Evolutionary conservation across 2,888 invertebrate species (phyloP).

Genomic region (Anthophora plumipes): DNA sequence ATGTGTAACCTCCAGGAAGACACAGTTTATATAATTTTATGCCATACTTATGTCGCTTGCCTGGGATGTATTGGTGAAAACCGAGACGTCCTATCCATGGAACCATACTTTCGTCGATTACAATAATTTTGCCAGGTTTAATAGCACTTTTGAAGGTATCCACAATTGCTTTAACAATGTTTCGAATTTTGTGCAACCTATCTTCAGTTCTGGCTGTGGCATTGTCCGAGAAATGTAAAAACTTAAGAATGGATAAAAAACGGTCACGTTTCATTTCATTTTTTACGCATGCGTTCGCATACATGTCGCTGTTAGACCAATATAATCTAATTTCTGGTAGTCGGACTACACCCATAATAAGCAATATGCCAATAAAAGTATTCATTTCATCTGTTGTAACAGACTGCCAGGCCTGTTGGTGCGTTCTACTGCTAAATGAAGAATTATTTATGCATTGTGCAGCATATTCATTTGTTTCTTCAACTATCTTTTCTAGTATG

Average conservation of each 20-base stretch:
- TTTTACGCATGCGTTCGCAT: conserved; percentile 36
- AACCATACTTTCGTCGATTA: neutral
- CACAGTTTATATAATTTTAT: neutral
- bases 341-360: conserved; percentile 27
- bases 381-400: conserved; percentile 55
- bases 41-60: conserved; percentile 3
- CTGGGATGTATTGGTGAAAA: neutral
- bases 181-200: conserved; percentile 2
- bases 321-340: conserved; percentile 30
- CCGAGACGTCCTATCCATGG: neutral
- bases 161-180: neutral
- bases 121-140: neutral
- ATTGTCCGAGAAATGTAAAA: neutral
- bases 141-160: neutral
- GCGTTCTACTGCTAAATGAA: conserved; percentile 55
- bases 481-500: conserved; percentile 58
- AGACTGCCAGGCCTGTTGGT: conserved; percentile 51
- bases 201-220: conserved; percentile 1
- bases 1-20: neutral
- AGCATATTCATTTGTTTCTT: conserved; percentile 37
- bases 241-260: neutral
- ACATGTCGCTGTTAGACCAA: conserved; percentile 30
- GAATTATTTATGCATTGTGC: conserved; percentile 57
- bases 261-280: conserved; percentile 21
- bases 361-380: conserved; percentile 38